These are phyloP conservation scores for Archivesica marissinica DNA, from an alignment of 1,140 invertebrate species.

Conservation along the genomic window DNA sequence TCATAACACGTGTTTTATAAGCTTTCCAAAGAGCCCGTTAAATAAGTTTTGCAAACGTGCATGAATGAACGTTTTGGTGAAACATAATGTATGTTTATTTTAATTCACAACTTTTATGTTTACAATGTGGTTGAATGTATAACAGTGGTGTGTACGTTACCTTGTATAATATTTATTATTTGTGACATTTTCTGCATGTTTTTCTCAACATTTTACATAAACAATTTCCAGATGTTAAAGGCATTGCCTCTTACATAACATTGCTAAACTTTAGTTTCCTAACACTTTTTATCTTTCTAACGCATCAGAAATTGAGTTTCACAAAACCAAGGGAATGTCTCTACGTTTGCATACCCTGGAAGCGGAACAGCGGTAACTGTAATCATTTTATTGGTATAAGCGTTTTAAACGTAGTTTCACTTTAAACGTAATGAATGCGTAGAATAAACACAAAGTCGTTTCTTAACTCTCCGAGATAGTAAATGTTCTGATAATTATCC, in stretches of 20 bases:
- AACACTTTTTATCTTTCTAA: not conserved
- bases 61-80: not conserved
- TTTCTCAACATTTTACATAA: conserved; percentile 8
- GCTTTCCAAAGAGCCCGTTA: no score
- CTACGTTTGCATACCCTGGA: not conserved
- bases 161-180: conserved; percentile 23
- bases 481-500: not conserved
- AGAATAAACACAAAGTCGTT: conserved; percentile 12
- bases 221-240: conserved; percentile 20
- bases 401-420: conserved; percentile 25
- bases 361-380: not conserved
- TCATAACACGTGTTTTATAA: no score
- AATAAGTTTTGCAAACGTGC: not conserved
- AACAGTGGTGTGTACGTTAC: no score
- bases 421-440: conserved; percentile 3
- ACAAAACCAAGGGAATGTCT: not conserved
- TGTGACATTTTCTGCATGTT: conserved; percentile 6
- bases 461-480: not conserved
- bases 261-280: not conserved
- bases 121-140: no score
- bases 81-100: not conserved
- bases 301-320: not conserved
- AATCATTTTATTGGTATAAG: not conserved
- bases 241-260: not conserved
- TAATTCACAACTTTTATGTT: not conserved